Evolutionary conservation across 2,113 vertebrate species (phyloP).

Genomic region (Sceloporus tristichus): DNA sequence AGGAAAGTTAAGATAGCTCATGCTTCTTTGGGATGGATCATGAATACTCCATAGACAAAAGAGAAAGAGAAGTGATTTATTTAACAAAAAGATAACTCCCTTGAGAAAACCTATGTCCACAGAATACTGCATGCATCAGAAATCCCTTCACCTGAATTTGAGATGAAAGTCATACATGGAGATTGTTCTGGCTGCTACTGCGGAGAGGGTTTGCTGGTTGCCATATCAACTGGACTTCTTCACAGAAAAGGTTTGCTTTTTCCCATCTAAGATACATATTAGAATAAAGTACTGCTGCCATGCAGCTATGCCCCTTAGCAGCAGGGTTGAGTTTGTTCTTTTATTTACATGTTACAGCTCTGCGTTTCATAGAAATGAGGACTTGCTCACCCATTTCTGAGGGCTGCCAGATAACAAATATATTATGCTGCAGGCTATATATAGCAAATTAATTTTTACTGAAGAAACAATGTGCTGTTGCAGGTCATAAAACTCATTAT

Average conservation of each 20-base stretch:
- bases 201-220: slow-evolving; percentile 19
- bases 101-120: slow-evolving; percentile 18
- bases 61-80: not conserved
- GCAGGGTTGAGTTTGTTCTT: slow-evolving; percentile 40
- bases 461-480: slow-evolving; percentile 13
- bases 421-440: slow-evolving; percentile 1
- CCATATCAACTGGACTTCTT: slow-evolving; percentile 30
- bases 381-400: slow-evolving; percentile 30
- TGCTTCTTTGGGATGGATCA: slow-evolving; percentile 20
- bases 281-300: slow-evolving; percentile 20
- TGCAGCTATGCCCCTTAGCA: slow-evolving; percentile 41
- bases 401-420: slow-evolving; percentile 40
- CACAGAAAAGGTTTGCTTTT: slow-evolving; percentile 35
- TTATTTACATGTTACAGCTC: slow-evolving; percentile 50
- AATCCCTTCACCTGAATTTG: slow-evolving; percentile 38
- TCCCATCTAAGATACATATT: slow-evolving; percentile 1
- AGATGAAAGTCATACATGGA: slow-evolving; percentile 43
- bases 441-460: slow-evolving; percentile 29
- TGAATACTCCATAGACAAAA: slow-evolving; percentile 5
- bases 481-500: slow-evolving; percentile 39
- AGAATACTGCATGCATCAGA: slow-evolving; percentile 53
- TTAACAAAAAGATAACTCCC: slow-evolving; percentile 35
- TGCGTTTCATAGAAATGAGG: slow-evolving; percentile 47
- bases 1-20: slow-evolving; percentile 23
- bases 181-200: slow-evolving; percentile 40